phyloP scores from a whole-genome alignment of 1,140 invertebrate genomes.

The Scaptomyza graminum region DNA sequence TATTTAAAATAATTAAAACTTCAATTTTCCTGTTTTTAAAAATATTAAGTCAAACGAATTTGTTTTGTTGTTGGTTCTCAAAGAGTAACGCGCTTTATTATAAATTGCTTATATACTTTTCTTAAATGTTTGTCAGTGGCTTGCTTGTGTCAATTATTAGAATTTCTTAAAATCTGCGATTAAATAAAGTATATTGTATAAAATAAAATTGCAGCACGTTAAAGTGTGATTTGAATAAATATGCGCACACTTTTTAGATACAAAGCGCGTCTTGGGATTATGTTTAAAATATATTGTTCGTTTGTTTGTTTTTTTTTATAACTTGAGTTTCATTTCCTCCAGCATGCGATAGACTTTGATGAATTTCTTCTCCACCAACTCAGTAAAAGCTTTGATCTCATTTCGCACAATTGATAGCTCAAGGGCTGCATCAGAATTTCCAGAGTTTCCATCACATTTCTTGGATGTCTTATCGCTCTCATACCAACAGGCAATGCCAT shows the following conservation, averaged over 20 bases:
- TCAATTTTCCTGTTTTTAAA: too few relatives aligned
- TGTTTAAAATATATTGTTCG: neutral
- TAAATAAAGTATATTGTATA: constrained; percentile 41
- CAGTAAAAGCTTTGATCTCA: constrained; percentile 76
- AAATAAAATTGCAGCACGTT: neutral
- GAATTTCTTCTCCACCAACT: constrained; percentile 78
- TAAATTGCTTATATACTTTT: constrained; percentile 23
- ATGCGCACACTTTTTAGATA: constrained; percentile 31
- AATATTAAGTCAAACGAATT: neutral
- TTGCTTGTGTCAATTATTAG: constrained; percentile 63
- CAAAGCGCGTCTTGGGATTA: constrained; percentile 11
- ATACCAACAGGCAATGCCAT: constrained; percentile 81
- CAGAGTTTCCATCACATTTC: constrained; percentile 59
- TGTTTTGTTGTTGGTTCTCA: constrained; percentile 30
- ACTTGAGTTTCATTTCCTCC: constrained; percentile 74
- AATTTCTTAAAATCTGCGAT: constrained; percentile 36
- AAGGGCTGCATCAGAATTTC: constrained; percentile 65
- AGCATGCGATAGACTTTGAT: constrained; percentile 77
- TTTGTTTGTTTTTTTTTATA: constrained; percentile 34
- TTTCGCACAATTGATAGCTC: constrained; percentile 77
- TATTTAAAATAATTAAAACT: too few relatives aligned
- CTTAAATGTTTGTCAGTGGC: constrained; percentile 54
- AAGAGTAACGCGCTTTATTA: constrained; percentile 69
- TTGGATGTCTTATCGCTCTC: constrained; percentile 73
- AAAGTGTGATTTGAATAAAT: constrained; percentile 27